Evolutionary conservation across 2,797 vertebrate species (phyloP), one percentile per base, ranked within the genome.

Genomic region (Paedocypris micromegethes): DNA sequence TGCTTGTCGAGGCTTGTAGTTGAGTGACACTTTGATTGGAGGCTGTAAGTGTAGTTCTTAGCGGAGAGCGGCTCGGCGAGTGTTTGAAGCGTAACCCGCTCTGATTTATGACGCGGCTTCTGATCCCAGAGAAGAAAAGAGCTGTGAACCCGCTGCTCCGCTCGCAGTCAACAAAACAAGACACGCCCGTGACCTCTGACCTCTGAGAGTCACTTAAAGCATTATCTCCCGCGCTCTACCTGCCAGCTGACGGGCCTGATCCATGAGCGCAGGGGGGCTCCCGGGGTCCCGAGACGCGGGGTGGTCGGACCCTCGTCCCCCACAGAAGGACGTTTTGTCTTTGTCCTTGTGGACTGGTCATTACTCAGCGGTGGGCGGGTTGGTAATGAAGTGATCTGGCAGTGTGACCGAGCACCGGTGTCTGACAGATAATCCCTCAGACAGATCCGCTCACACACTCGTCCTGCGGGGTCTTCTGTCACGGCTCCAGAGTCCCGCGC

Each of bases 321-420:
- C 86, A 83, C 85, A 80, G 83, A 87, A 88, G 86, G 88, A 87
- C 82, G 78, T 81, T 88, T 85, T 69, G 73, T 88, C 87, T 84
- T 85, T 86, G 84, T 86, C 71, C 47, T 74, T 72, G 67, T 66
- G 72, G 54, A 66, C 79, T 79, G 78, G 69, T 58, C 80, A 74
- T 81, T 83, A 70, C 76, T 79, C 73, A 71, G 76, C 62, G 64
- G 74, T 60, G 61, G 67, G 23, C 9, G 66, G 77, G 74, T 78
- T 74, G 82, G 82, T 83, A 73, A 73, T 47, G 64, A 66, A 70
- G 72, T 57, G 69, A 55, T 55, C 40, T 43, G 77, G 70, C 42
- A 50, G 49, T 8, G 41, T 49, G 52, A 45, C n/a, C 6, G 56
- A 67, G 51, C 60, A 48, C 50, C 5, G 51, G 60, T 49, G 73